A percentile compares a stretch with the other conserved stretches of the same genome.
Conservation (phyloP, 1,140 invertebrate species). For the Charaxes varanes region DNA sequence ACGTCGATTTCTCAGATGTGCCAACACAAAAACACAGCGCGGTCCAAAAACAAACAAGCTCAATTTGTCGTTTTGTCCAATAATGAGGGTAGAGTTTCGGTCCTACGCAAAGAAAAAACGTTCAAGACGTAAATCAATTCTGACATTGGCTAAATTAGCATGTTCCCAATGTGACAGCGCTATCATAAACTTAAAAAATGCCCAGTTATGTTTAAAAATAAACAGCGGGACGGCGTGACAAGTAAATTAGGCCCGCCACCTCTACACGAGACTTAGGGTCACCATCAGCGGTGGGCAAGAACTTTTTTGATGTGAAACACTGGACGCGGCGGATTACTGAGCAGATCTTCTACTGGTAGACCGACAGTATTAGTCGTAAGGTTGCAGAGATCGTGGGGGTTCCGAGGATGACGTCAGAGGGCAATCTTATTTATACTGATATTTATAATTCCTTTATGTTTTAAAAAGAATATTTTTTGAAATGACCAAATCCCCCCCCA, state of each 20-base stretch:
- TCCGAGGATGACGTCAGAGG: too few species aligned
- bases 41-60: background rate
- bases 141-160: slow-evolving; percentile 11
- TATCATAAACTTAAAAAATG: slow-evolving; percentile 20
- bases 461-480: too few species aligned
- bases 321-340: too few species aligned
- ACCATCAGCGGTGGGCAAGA: slow-evolving; percentile 1
- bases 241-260: slow-evolving; percentile 42
- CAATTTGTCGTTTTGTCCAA: slow-evolving; percentile 13
- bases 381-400: too few species aligned
- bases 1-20: too few species aligned
- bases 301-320: too few species aligned
- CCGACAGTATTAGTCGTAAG: too few species aligned
- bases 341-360: too few species aligned
- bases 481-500: too few species aligned
- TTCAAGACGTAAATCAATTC: slow-evolving; percentile 7
- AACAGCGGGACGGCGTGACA: slow-evolving; percentile 33
- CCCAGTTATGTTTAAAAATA: slow-evolving; percentile 33
- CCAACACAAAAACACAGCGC: too few species aligned
- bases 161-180: slow-evolving; percentile 2
- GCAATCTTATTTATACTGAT: too few species aligned
- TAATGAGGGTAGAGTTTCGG: background rate
- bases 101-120: background rate
- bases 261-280: slow-evolving; percentile 1
- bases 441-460: too few species aligned